Evolutionary conservation across 1,140 invertebrate species (phyloP).

Genomic region (Brachionus manjavacas): DNA sequence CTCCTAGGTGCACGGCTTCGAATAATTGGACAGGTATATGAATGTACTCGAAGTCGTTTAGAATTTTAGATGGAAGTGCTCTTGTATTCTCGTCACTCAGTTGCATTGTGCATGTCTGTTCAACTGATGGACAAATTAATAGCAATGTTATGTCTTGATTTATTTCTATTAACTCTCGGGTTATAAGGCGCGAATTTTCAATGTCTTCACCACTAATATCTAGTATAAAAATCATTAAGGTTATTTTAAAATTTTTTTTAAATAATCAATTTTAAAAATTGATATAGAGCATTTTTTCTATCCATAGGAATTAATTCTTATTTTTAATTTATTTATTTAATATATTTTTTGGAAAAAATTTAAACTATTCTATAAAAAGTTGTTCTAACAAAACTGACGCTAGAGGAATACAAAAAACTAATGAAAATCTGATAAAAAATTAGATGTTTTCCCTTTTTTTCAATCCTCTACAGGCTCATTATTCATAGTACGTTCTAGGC

Average conservation of each 20-base stretch:
- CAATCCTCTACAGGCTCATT: no score
- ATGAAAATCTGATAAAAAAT: no score
- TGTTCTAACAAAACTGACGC: no score
- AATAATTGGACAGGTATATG: constrained; percentile 77
- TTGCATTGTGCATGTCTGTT: constrained; percentile 40
- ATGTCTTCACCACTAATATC: not conserved
- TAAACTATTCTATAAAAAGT: no score
- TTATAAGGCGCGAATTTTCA: not conserved
- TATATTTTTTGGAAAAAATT: no score
- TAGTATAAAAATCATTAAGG: not conserved
- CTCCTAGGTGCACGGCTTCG: constrained; percentile 59
- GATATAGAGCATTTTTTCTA: no score
- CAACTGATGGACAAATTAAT: constrained; percentile 10
- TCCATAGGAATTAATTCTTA: no score
- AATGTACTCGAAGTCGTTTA: constrained; percentile 49
- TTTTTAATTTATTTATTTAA: no score
- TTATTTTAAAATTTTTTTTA: not conserved
- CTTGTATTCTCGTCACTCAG: not conserved
- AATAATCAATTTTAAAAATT: no score
- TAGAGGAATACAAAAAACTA: no score
- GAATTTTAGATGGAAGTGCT: not conserved
- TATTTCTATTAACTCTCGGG: constrained; percentile 18
- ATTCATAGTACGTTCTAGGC: no score
- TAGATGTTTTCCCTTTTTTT: no score
- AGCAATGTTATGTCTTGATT: constrained; percentile 22